Base-by-base conservation (phyloP, 2,797 vertebrate species). In the Chelon labrosus region DNA sequence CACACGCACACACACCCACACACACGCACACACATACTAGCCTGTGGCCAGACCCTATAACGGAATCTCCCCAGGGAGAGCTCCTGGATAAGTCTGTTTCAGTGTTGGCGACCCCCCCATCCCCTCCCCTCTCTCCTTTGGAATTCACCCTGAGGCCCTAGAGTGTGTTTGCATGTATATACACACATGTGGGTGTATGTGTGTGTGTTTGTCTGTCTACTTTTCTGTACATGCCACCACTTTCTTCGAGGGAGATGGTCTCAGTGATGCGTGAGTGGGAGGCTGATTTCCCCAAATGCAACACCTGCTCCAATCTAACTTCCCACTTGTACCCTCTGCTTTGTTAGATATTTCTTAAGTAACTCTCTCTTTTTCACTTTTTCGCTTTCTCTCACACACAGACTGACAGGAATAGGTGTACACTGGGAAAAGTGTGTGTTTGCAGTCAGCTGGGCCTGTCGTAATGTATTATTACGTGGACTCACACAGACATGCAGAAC, bases 271-370 rank as follows among this genome's bases (percentile, higher is more conserved):
- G 73, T 89, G 90, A 83, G 80, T 87, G 77, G 83, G 91, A 92
- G 92, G 85, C 84, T 89, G 89, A 88, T 92, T 92, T 93, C 84
- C 89, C 85, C 79, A 88, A 85, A 87, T 89, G 82, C 81, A 74
- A 73, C 77, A 77, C 80, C 87, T 63, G 66, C 85, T 79, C 84
- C 73, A 82, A 80, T 91, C 88, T 78, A 85, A 86, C 90, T 93
- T 93, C 91, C 91, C 84, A 86, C 85, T 91, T 88, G 90, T 83
- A 75, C 83, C 80, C 85, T 83, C 73, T 89, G 88, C 85, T 91
- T 90, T 88, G 86, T 90, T 93, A 73, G 85, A 90, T 85, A 91
- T 92, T 93, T 91, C 72, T 90, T 90, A 84, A 88, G 75, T 66
- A 81, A 89, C 86, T 85, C 88, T 73, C 66, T 62, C 80, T 79